Evolutionary conservation across 2,888 invertebrate genomes (phyloP).

Genomic region (Heliconius sara): DNA sequence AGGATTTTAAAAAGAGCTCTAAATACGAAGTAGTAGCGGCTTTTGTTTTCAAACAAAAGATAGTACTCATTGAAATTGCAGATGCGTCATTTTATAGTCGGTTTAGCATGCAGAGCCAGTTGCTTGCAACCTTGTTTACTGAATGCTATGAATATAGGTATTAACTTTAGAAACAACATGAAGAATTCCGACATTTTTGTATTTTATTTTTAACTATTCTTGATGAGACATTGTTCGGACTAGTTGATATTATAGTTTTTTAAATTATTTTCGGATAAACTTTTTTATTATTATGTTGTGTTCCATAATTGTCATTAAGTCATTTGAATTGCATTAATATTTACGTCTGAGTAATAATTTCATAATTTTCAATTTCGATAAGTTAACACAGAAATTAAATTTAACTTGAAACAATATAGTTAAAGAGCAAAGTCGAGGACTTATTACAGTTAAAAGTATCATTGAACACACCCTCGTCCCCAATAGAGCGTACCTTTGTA

Average conservation of each 20-base stretch:
- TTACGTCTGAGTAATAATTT: no score
- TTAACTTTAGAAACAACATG: conserved; percentile 6
- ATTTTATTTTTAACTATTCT: conserved; percentile 20
- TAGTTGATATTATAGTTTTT: background rate
- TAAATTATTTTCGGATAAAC: background rate
- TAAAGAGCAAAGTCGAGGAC: background rate
- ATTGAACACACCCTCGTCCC: conserved; percentile 26
- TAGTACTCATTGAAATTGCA: conserved; percentile 39
- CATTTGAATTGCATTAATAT: no score
- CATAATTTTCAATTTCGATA: background rate
- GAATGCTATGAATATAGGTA: conserved; percentile 24
- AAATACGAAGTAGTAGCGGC: conserved; percentile 23
- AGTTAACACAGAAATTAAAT: background rate
- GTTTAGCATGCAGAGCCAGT: conserved; percentile 39
- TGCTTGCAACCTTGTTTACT: conserved; percentile 37
- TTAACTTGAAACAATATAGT: background rate
- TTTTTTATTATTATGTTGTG: background rate
- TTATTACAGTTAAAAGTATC: conserved; percentile 16
- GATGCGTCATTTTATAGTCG: conserved; percentile 41
- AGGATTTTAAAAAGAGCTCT: conserved; percentile 12
- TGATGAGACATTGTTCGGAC: background rate
- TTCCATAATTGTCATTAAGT: background rate
- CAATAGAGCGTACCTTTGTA: conserved; percentile 18
- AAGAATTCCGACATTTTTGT: conserved; percentile 27
- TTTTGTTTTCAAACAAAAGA: conserved; percentile 42